These are phyloP conservation scores for Lethrus apterus DNA, from an alignment of 1,140 invertebrate genomes.

Conservation along the genomic window DNA sequence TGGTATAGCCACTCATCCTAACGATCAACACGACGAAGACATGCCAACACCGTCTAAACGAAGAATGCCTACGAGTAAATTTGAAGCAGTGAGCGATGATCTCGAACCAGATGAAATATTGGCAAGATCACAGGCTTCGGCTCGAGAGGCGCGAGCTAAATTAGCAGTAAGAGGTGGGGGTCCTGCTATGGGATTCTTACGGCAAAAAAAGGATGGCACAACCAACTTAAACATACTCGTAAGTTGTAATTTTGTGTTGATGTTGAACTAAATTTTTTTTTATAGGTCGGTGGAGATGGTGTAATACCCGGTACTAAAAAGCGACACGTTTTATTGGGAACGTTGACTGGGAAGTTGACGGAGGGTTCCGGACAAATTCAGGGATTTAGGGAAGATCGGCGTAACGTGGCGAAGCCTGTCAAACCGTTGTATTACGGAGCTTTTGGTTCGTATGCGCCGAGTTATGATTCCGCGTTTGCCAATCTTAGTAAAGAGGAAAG, in stretches of 20 bases:
- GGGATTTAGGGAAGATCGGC: constrained; percentile 78
- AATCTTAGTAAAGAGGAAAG: constrained; percentile 91
- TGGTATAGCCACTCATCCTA: constrained; percentile 9
- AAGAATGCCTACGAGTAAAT: constrained; percentile 50
- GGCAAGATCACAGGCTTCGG: constrained; percentile 50
- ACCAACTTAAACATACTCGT: constrained; percentile 82
- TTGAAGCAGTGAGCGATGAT: constrained; percentile 74
- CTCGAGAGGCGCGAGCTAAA: constrained; percentile 58
- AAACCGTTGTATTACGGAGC: constrained; percentile 91
- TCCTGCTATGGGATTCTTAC: constrained; percentile 70
- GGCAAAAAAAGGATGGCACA: constrained; percentile 72
- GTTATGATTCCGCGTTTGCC: constrained; percentile 91
- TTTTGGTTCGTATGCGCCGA: constrained; percentile 91
- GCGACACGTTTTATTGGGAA: constrained; percentile 74
- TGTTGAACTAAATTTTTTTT: not conserved
- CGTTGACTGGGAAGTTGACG: constrained; percentile 71
- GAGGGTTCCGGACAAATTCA: constrained; percentile 56
- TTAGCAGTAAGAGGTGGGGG: constrained; percentile 39
- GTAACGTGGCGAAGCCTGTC: constrained; percentile 82
- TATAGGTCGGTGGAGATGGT: constrained; percentile 59
- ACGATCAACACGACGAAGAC: constrained; percentile 26
- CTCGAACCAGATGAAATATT: constrained; percentile 73
- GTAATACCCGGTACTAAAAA: constrained; percentile 62
- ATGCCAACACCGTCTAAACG: constrained; percentile 20
- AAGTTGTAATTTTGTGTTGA: no score